Conservation (phyloP, 2,113 vertebrate species). For the Pygoscelis antarcticus region DNA sequence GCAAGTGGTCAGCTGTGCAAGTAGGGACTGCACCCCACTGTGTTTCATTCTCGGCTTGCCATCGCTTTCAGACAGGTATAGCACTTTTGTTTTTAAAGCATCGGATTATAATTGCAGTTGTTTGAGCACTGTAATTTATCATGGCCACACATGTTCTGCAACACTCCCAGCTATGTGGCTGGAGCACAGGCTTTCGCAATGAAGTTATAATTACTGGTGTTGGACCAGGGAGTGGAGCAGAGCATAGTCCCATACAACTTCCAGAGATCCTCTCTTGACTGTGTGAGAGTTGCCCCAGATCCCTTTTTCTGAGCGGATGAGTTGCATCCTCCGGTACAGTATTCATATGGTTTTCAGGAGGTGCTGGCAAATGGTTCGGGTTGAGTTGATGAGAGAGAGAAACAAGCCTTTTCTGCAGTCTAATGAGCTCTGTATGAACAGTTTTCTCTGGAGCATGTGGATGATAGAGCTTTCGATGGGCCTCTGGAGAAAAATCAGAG, state of each 20-base stretch:
- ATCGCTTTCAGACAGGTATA: not conserved
- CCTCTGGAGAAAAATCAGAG: not conserved
- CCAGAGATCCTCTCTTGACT: not conserved
- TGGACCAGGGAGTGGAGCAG: not conserved
- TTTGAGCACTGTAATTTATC: not conserved
- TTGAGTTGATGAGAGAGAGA: not conserved
- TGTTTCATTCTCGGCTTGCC: not conserved
- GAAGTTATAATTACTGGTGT: not conserved
- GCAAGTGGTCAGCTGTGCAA: not conserved
- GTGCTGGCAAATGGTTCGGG: not conserved
- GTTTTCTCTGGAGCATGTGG: not conserved
- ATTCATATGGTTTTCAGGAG: not conserved
- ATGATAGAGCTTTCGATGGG: not conserved
- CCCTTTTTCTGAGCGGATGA: not conserved
- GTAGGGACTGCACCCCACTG: not conserved
- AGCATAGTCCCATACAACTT: not conserved
- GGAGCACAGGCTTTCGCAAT: not conserved
- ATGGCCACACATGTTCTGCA: not conserved
- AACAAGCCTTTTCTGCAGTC: not conserved
- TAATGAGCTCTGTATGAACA: not conserved
- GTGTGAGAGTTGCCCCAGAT: not conserved
- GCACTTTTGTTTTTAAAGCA: not conserved
- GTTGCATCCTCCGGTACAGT: fast-evolving
- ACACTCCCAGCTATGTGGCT: not conserved
- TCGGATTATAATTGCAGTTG: not conserved